A percentile compares a stretch with the other conserved stretches of the same genome.
phyloP scores from a whole-genome alignment of 1,140 invertebrate species.

The Euglossa dilemma region DNA sequence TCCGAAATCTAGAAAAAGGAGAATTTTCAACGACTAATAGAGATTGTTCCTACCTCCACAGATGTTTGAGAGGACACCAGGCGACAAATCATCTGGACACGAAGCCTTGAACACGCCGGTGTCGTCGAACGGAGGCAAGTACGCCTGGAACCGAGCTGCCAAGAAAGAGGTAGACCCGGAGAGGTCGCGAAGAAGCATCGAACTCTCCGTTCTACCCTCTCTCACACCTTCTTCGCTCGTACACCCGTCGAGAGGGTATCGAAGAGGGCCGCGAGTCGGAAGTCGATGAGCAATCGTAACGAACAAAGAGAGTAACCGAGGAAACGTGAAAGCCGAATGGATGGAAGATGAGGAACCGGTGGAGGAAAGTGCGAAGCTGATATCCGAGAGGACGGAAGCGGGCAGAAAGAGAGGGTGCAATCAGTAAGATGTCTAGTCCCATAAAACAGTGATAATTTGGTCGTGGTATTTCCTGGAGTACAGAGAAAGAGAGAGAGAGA shows the following conservation, averaged over 20 bases:
- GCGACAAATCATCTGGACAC: neutral
- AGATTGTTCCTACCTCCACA: neutral
- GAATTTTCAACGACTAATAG: neutral
- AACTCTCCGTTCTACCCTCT: neutral
- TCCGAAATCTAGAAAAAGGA: too few relatives aligned
- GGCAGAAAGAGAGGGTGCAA: neutral
- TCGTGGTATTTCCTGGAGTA: conserved; percentile 6
- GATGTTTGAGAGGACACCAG: neutral
- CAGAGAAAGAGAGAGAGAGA: neutral
- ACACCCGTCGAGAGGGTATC: neutral
- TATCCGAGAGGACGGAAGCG: neutral
- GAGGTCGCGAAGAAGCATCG: neutral
- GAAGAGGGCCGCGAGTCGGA: neutral
- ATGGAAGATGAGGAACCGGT: neutral
- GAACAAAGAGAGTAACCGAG: neutral
- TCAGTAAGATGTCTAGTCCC: conserved; percentile 48
- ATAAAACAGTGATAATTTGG: conserved; percentile 46
- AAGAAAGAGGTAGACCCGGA: neutral
- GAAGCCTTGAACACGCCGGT: neutral
- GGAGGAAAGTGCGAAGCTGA: neutral
- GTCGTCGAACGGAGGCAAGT: neutral
- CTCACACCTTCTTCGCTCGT: neutral
- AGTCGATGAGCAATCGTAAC: neutral
- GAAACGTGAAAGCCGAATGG: neutral
- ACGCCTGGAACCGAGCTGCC: neutral